Percentiles rank a stretch among this genome's conserved stretches.
Evolutionary conservation across 2,888 invertebrate species (phyloP).

Genomic region (Athalia cordata): DNA sequence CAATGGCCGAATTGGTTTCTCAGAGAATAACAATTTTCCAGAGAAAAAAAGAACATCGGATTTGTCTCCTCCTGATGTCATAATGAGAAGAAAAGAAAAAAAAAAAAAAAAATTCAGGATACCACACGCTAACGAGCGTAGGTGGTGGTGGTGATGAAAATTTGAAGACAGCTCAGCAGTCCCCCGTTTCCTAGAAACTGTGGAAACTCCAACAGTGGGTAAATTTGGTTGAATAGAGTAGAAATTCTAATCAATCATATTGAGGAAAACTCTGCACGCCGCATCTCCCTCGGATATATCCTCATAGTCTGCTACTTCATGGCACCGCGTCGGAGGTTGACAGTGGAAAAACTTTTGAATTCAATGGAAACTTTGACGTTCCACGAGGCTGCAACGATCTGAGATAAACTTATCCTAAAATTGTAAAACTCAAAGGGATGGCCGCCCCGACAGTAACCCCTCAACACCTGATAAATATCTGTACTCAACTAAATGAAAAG

Average conservation of each 20-base stretch:
- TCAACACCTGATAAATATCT: constrained; percentile 30
- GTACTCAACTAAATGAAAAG: constrained; percentile 18
- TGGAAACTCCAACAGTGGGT: not conserved
- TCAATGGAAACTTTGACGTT: constrained; percentile 36
- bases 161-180: constrained; percentile 16
- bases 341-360: constrained; percentile 27
- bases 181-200: not conserved
- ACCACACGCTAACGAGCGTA: constrained; percentile 15
- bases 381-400: constrained; percentile 15
- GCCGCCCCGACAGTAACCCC: not conserved
- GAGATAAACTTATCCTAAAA: constrained; percentile 26
- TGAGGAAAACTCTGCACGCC: constrained; percentile 22
- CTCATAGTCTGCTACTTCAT: too few species aligned
- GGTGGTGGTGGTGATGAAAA: constrained; percentile 17
- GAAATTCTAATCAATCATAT: constrained; percentile 43
- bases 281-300: not conserved
- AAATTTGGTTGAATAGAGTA: constrained; percentile 35
- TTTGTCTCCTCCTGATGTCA: not conserved
- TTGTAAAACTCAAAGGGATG: constrained; percentile 23
- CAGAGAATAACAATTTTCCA: not conserved
- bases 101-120: not conserved
- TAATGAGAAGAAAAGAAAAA: not conserved
- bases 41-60: not conserved
- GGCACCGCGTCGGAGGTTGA: constrained; percentile 16
- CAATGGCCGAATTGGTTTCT: not conserved